Percentiles rank a stretch among this genome's conserved stretches.
Conservation (phyloP, 2,888 invertebrate species). For the Drosophila vallismaia region DNA sequence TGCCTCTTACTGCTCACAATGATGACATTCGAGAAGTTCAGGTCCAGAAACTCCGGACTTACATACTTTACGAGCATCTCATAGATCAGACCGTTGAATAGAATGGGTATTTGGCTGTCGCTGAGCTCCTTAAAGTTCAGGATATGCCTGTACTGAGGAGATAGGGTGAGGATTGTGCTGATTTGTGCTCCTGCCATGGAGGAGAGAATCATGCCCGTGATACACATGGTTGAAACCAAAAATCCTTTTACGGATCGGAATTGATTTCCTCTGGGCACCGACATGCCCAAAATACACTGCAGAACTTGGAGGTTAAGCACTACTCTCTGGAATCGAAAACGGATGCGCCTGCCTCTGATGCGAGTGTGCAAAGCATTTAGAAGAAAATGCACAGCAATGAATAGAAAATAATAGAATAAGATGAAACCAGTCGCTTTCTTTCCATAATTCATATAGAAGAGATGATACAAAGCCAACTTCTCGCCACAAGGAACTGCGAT, state of each 20-base stretch:
- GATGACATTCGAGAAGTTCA: not conserved
- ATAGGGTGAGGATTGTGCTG: slow-evolving; percentile 44
- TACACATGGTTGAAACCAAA: slow-evolving; percentile 1
- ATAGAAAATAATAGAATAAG: rapidly evolving
- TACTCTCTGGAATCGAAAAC: not conserved
- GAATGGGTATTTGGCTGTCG: slow-evolving; percentile 38
- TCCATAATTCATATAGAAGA: not conserved
- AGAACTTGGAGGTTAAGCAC: not conserved
- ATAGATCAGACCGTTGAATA: not conserved
- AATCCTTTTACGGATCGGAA: not conserved
- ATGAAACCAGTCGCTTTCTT: rapidly evolving
- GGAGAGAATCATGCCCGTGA: slow-evolving; percentile 13
- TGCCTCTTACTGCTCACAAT: not conserved
- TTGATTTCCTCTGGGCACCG: not conserved
- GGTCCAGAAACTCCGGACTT: not conserved
- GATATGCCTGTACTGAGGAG: slow-evolving; percentile 31
- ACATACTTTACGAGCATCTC: not conserved
- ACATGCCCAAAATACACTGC: slow-evolving; percentile 6
- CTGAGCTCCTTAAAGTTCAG: slow-evolving; percentile 37
- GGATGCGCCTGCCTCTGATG: not conserved
- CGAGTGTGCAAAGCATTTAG: not conserved
- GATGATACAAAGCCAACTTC: slow-evolving; percentile 1
- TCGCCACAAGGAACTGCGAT: slow-evolving; percentile 53
- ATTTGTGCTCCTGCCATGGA: slow-evolving; percentile 13
- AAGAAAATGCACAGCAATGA: not conserved